Conservation (phyloP, 30 jellyfish, hydroid and myxozoan species). For the Hydra vulgaris region DNA sequence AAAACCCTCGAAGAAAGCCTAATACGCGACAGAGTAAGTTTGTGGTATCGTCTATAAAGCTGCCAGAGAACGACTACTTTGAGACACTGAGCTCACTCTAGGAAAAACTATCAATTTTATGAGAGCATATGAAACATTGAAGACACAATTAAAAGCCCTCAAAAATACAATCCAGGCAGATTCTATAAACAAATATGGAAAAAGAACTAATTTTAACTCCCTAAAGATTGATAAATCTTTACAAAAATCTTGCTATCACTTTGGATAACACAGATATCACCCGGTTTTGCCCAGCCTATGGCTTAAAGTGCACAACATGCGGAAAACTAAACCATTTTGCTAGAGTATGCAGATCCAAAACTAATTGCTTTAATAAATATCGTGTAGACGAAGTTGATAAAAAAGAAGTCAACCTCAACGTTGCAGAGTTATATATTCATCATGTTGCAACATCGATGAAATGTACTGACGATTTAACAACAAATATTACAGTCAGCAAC, state of each 20-base stretch:
- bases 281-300: background rate
- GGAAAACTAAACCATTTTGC: background rate
- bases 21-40: background rate
- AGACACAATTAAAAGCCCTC: constrained; percentile 1
- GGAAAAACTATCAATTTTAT: background rate
- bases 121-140: constrained; percentile 6
- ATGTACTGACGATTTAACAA: background rate
- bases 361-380: background rate
- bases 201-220: background rate
- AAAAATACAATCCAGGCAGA: background rate
- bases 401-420: background rate
- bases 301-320: background rate
- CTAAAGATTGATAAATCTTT: background rate
- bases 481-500: background rate
- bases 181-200: background rate
- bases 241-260: background rate
- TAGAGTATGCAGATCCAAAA: background rate
- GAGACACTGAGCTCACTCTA: background rate
- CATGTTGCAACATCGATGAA: background rate
- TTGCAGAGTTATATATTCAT: background rate
- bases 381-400: background rate
- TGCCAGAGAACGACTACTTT: background rate
- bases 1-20: background rate
- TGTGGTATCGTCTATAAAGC: constrained; percentile 1
- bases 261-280: background rate